These are phyloP conservation scores for Belonocnema kinseyi DNA, from an alignment of 1,140 invertebrate genomes.

Conservation along the genomic window DNA sequence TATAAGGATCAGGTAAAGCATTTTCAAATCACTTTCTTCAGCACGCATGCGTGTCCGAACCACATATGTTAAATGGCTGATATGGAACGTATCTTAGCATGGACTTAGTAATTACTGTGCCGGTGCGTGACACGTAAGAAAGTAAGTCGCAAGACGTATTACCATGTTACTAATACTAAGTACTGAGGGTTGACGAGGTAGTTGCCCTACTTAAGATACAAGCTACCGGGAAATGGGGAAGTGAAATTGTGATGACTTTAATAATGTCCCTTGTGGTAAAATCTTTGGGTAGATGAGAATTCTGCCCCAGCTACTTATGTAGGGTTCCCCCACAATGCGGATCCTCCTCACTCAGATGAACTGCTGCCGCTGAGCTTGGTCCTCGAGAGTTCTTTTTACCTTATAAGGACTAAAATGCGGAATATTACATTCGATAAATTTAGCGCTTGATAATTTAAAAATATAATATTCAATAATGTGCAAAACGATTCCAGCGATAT, in stretches of 20 bases:
- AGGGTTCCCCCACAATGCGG: too few relatives aligned
- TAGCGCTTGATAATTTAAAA: too few relatives aligned
- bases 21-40: background rate
- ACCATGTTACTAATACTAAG: slow-evolving; percentile 19
- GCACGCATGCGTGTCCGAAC: slow-evolving; percentile 22
- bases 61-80: slow-evolving; percentile 23
- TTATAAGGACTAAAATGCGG: too few relatives aligned
- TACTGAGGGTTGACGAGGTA: slow-evolving; percentile 38
- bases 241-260: slow-evolving; percentile 1
- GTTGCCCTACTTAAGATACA: slow-evolving; percentile 53
- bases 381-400: too few relatives aligned
- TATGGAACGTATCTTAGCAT: slow-evolving; percentile 46
- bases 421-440: too few relatives aligned
- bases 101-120: slow-evolving; percentile 52
- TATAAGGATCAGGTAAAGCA: background rate
- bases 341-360: too few relatives aligned
- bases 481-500: too few relatives aligned
- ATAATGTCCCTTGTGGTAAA: too few relatives aligned
- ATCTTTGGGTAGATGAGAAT: too few relatives aligned
- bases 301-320: too few relatives aligned
- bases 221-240: slow-evolving; percentile 31
- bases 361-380: too few relatives aligned
- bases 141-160: slow-evolving; percentile 24
- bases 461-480: too few relatives aligned
- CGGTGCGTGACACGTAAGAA: slow-evolving; percentile 52